These are phyloP conservation scores for Metellina segmentata DNA, from an alignment of 2,888 invertebrate species.

Conservation along the genomic window DNA sequence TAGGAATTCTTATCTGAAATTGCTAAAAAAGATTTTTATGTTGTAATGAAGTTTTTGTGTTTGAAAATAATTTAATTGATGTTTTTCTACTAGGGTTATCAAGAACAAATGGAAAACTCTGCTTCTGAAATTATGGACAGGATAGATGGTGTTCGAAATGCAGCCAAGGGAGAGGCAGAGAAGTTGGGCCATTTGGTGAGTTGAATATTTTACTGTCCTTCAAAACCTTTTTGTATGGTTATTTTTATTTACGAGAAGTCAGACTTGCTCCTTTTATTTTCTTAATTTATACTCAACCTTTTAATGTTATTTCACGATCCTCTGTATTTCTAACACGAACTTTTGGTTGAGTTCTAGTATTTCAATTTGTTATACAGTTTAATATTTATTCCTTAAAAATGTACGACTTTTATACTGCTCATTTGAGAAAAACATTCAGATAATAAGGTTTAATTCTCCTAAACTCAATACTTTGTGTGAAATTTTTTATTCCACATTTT, in stretches of 20 bases:
- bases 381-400: no score
- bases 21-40: no score
- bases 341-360: background rate
- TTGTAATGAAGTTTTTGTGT: background rate
- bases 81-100: constrained; percentile 83
- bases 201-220: background rate
- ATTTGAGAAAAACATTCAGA: no score
- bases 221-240: background rate
- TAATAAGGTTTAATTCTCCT: no score
- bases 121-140: constrained; percentile 91
- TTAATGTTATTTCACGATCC: no score
- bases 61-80: background rate
- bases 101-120: constrained; percentile 89
- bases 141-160: constrained; percentile 90
- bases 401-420: no score
- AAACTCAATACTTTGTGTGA: no score
- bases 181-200: constrained; percentile 93
- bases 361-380: background rate
- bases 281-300: no score
- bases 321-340: no score
- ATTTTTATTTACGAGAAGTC: background rate
- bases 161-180: constrained; percentile 95
- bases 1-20: no score
- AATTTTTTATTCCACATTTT: no score
- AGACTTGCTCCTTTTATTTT: no score